phyloP scores from a whole-genome alignment of 2,888 invertebrate genomes.

The Gerosis bhagava region DNA sequence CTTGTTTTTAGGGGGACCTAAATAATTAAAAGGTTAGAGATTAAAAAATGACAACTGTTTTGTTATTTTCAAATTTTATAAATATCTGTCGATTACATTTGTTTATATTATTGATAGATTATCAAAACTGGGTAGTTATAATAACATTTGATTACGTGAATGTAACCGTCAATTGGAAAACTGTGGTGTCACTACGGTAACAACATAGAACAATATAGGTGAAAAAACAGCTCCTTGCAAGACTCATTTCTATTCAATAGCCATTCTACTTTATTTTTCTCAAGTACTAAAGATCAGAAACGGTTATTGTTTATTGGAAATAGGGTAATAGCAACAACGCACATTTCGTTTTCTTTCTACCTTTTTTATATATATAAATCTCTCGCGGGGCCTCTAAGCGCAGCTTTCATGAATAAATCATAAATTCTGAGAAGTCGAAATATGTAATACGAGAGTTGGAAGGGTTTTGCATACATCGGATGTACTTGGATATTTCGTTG shows the following conservation, averaged over 20 bases:
- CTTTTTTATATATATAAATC: constrained; percentile 18
- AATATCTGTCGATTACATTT: too few species aligned
- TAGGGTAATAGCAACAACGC: constrained; percentile 10
- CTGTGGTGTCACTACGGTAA: too few species aligned
- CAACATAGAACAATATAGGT: too few species aligned
- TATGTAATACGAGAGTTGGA: constrained; percentile 15
- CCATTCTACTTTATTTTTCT: background rate
- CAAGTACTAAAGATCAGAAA: background rate
- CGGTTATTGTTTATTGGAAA: constrained; percentile 19
- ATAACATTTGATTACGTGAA: too few species aligned
- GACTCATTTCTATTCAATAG: constrained; percentile 9
- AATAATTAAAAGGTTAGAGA: too few species aligned
- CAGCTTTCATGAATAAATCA: constrained; percentile 25
- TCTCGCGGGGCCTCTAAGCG: constrained; percentile 20
- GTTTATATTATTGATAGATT: too few species aligned
- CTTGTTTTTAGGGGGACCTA: too few species aligned
- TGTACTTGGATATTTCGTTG: background rate
- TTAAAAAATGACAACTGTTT: too few species aligned
- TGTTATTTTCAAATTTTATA: too few species aligned
- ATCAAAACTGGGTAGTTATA: too few species aligned
- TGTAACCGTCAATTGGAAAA: too few species aligned
- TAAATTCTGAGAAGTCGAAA: constrained; percentile 19
- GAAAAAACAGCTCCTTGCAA: too few species aligned
- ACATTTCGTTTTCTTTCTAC: constrained; percentile 8
- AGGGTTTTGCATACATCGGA: constrained; percentile 9